Evolutionary conservation across 2,797 vertebrate species (phyloP), one percentile per base, ranked within the genome.

Genomic region (Coregonus sp.): DNA sequence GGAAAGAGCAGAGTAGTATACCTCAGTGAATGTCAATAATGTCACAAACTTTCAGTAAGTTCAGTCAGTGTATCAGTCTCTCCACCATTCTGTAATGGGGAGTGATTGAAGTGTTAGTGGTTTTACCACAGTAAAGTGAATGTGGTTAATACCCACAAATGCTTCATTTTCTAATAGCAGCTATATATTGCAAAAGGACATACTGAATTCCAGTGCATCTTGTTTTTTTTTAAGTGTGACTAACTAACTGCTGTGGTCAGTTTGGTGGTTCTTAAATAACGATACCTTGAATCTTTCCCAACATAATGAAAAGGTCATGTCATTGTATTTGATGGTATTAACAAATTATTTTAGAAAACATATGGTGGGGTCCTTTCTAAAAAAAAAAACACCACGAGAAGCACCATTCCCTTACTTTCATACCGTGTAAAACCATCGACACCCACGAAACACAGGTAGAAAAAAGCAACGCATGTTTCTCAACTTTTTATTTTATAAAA

Each of bases 201-300:
- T 75, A 75, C 77, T 83, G 75, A 11, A 6, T 78, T 84, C 82
- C 70, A 90, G 87, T 90, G 87, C 88, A 87, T 80, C 82, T 82
- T 4, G 80, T n/a, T n/a, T 15, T 72, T 77, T 85, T 54, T 81
- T 81, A 81, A 86, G 80, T 74, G 80, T 86, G 81, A 82, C 5
- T 6, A 66, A 18, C 25, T 29, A 65, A 29, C 31, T 65, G 63
- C 54, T 69, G 65, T 80, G 84, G 50, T 54, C 77, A 75, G 40
- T 87, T 86, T 76, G 82, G 73, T 31, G 84, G 75, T 31, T 72
- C 86, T 80, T 6, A 59, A 72, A 63, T 40, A 52, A 79, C 70
- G 81, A 77, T 83, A 71, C 77, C 72, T 83, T 80, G 82, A 61
- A 81, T 14, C 79, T 1, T 71, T 74, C 18, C 81, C 33, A 52